Evolutionary conservation across 2,888 invertebrate genomes (phyloP), one percentile per base, ranked within the genome.

Genomic region (Cheilosia pagana): DNA sequence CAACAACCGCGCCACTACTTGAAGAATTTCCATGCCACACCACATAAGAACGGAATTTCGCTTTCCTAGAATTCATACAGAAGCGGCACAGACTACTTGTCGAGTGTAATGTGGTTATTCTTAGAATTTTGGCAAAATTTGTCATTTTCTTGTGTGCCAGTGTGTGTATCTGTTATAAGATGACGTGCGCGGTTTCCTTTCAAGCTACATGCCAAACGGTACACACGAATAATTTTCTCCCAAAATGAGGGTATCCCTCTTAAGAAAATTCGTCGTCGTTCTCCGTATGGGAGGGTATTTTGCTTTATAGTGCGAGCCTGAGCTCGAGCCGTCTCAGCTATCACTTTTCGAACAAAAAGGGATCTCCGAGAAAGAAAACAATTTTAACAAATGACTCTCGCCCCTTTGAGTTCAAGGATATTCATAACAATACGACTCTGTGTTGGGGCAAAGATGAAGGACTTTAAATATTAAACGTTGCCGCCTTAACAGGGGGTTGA

Each of bases 41-140:
- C 35, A 63, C 23, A 65, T 67, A 52, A 72, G 63, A 63, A 35
- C 28, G 50, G 55, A 70, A 63, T 77, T 21, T 50, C 55, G 28
- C 25, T 60, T 28, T 25, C 23, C 8, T 10, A 35, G 31, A 48
- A 48, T 55, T 41, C 50, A 23, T 23, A 14, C 25, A 12, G 23
- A 31, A 28, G 14, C 55, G 7, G 48, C 31, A 43, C 35, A 72
- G 65, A 71, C 65, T 41, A 59, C 43, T 65, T 59, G 78, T 79
- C 78, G 72, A 79, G 72, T 43, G 52, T 41, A 59, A 59, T 21
- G 28, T 16, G 48, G 52, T 60, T 79, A 79, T 74, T 74, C 74
- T 74, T 79, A 74, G 79, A 79, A 74, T 62, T 72, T 67, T 74
- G 67, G 67, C 67, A 67, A 72, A 62, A 74, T 59, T 67, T 79